Evolutionary conservation across 1,140 invertebrate genomes (phyloP).

Genomic region (Meteorus sp.): DNA sequence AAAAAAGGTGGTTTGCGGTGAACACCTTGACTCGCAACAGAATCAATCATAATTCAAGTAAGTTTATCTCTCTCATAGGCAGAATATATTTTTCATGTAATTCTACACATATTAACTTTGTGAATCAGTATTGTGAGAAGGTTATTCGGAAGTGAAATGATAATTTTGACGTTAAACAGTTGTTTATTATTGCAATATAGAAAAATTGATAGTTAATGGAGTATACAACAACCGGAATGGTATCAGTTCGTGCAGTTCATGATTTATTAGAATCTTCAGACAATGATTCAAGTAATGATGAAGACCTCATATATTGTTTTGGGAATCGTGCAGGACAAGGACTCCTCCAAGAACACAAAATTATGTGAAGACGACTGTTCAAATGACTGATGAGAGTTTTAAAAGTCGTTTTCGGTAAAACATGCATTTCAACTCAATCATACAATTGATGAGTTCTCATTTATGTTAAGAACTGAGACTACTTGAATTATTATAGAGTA

Average conservation of each 20-base stretch:
- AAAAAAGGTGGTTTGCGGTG: too few species aligned
- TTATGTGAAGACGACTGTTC: slow-evolving; percentile 5
- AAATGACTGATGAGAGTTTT: slow-evolving; percentile 2
- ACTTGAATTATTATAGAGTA: too few species aligned
- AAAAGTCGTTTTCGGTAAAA: slow-evolving; percentile 13
- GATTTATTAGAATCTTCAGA: slow-evolving; percentile 2
- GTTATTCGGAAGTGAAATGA: not conserved
- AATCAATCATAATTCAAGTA: not conserved
- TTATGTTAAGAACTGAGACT: not conserved
- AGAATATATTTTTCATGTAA: not conserved
- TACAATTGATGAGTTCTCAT: not conserved
- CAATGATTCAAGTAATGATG: slow-evolving; percentile 1
- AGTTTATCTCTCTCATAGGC: not conserved
- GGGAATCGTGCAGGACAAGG: not conserved
- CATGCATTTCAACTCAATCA: not conserved
- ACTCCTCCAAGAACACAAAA: slow-evolving; percentile 4
- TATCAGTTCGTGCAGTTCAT: slow-evolving; percentile 3
- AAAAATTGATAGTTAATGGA: slow-evolving; percentile 6
- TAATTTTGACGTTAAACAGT: not conserved
- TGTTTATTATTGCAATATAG: not conserved
- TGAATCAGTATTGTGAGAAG: not conserved
- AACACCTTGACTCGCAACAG: too few species aligned
- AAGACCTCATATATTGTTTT: slow-evolving; percentile 9
- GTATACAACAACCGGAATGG: not conserved
- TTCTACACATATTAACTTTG: not conserved